phyloP scores from a whole-genome alignment of 2,113 vertebrate species.

The Percina caprodes region DNA sequence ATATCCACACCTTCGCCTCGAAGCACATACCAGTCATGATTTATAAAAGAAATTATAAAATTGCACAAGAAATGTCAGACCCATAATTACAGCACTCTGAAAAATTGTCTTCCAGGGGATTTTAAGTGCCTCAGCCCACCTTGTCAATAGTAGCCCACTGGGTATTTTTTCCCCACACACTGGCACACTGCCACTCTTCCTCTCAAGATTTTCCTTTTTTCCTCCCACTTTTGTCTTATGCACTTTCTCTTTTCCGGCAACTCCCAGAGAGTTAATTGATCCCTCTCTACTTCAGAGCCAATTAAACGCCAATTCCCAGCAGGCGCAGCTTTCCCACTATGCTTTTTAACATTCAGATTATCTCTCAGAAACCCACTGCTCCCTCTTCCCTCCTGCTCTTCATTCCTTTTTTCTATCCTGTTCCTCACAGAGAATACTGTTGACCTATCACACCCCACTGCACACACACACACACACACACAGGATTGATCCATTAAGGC shows the following conservation, averaged over 20 bases:
- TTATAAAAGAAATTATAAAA: slow-evolving; percentile 74
- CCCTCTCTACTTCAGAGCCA: slow-evolving; percentile 66
- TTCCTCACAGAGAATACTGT: slow-evolving; percentile 15
- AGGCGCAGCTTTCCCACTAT: slow-evolving; percentile 65
- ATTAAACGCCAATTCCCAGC: slow-evolving; percentile 78
- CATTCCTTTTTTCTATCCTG: neutral
- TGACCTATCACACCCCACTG: slow-evolving; percentile 48
- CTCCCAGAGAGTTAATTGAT: slow-evolving; percentile 65
- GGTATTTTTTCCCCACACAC: slow-evolving; percentile 4
- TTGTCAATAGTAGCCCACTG: slow-evolving; percentile 66
- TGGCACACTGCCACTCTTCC: slow-evolving; percentile 34
- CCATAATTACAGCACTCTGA: slow-evolving; percentile 73
- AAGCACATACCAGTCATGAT: slow-evolving; percentile 61
- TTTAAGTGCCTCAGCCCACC: slow-evolving; percentile 58
- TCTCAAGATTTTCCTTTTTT: slow-evolving; percentile 30
- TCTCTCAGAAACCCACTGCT: slow-evolving; percentile 33
- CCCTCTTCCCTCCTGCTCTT: neutral
- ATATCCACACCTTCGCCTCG: slow-evolving; percentile 48
- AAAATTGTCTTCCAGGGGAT: slow-evolving; percentile 64
- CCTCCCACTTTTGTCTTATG: slow-evolving; percentile 38
- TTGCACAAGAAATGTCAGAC: slow-evolving; percentile 65
- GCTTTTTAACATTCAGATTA: slow-evolving; percentile 74
- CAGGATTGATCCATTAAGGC: slow-evolving; percentile 53
- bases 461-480: neutral
- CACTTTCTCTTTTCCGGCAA: slow-evolving; percentile 22